phyloP scores from a whole-genome alignment of 1,140 invertebrate species.

The Adoxophyes honmai region DNA sequence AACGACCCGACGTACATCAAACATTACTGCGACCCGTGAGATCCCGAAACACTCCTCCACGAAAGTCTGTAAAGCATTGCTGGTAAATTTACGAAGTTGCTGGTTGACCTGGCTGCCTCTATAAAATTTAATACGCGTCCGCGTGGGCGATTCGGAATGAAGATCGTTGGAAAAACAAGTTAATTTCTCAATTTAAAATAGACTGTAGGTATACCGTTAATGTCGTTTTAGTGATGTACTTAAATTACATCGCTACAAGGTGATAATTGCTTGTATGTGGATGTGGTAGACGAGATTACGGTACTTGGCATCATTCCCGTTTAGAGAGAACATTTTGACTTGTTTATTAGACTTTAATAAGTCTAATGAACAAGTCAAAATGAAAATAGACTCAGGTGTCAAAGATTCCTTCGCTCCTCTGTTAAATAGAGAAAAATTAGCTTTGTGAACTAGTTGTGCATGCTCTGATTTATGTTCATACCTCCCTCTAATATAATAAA shows the following conservation, averaged over 20 bases:
- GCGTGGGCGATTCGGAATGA: slow-evolving; percentile 31
- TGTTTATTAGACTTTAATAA: background rate
- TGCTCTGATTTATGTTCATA: no score
- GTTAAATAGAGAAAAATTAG: no score
- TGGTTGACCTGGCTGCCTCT: slow-evolving; percentile 21
- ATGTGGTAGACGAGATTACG: background rate
- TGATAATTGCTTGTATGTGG: slow-evolving; percentile 4
- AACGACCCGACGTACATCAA: slow-evolving; percentile 45
- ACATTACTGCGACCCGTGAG: slow-evolving; percentile 40
- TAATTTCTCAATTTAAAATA: slow-evolving; percentile 22
- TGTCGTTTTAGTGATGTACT: slow-evolving; percentile 1
- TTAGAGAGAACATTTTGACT: background rate
- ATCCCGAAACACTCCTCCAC: slow-evolving; percentile 37
- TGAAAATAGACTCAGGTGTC: no score
- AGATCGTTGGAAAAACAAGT: slow-evolving; percentile 27
- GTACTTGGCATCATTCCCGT: slow-evolving; percentile 1
- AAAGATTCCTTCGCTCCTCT: no score
- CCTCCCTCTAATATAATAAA: no score
- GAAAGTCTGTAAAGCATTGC: slow-evolving; percentile 36
- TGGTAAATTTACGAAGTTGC: slow-evolving; percentile 29
- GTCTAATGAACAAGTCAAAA: no score
- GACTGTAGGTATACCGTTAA: background rate
- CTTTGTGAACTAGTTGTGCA: no score
- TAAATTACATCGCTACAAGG: background rate
- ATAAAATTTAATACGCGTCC: slow-evolving; percentile 22